Evolutionary conservation across 2,113 vertebrate genomes (phyloP), one percentile per base, ranked within the genome.

Genomic region (Datnioides undecimradiatus): DNA sequence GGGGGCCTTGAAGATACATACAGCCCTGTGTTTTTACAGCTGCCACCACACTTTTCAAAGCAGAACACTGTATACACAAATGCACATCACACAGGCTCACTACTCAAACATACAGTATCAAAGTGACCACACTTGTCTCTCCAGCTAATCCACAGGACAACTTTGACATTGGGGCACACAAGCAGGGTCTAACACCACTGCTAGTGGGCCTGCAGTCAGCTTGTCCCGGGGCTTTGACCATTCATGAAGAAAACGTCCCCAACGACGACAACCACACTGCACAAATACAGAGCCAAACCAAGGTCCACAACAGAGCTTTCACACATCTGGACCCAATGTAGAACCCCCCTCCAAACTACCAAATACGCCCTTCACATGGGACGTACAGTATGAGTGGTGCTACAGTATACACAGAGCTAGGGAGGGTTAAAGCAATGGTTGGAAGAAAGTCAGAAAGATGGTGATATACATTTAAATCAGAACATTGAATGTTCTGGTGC

Each of bases 1-100:
- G 29, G 55, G 59, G 63, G 54, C 36, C 25, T 23, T 70, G 23
- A 38, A 79, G 76, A 84, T 59, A 65, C 80, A 88, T 84, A 64
- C 63, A 82, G 85, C 60, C 76, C 90, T 76, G 63, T 91, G 88
- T 88, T 93, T 91, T 86, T 89, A 91, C 87, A 89, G 89, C 88
- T 89, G 87, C 84, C 66, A 72, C 46, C 41, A 27, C 31, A 43
- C 64, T 79, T 84, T 81, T 88, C 68, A 79, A 74, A 83, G 84
- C 68, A 70, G 14, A 78, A 41, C 66, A 76, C 65, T 73, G 33
- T 33, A 63, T 34, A 65, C 52, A 79, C 52, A 85, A 45, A 69
- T 72, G 52, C 73, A 83, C 52, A 71, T 68, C 81, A 87, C 69
- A 82, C 68, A 68, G 25, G 12, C 34, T 71, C 45, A 59, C 72